phyloP scores from a whole-genome alignment of 2,888 invertebrate species.

The Fragum sueziense region DNA sequence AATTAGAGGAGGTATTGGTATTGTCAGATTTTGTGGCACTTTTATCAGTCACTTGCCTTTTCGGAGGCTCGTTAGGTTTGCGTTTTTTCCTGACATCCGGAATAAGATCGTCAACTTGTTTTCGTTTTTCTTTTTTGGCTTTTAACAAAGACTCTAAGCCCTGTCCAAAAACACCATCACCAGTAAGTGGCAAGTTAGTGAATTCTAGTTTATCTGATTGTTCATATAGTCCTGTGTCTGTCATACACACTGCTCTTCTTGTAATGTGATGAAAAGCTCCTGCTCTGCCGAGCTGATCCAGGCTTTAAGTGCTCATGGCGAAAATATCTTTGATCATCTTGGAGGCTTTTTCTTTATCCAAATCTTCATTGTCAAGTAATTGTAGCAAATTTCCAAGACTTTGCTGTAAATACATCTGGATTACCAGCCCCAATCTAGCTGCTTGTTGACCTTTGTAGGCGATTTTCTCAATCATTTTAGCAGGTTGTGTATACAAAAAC shows the following conservation, averaged over 20 bases:
- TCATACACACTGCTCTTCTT: constrained; percentile 30
- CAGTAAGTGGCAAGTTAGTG: constrained; percentile 36
- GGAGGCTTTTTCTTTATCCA: constrained; percentile 11
- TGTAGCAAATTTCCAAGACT: constrained; percentile 34
- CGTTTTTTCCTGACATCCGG: constrained; percentile 30
- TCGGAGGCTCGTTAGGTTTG: too few species aligned
- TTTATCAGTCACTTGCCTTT: too few species aligned
- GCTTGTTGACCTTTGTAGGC: constrained; percentile 45
- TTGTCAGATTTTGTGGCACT: too few species aligned
- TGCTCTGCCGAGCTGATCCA: constrained; percentile 44
- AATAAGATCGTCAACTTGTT: constrained; percentile 39
- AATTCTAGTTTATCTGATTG: constrained; percentile 19
- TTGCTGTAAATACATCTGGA: constrained; percentile 37
- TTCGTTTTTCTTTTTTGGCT: constrained; percentile 43
- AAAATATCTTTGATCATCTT: constrained; percentile 42
- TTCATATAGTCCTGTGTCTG: constrained; percentile 31
- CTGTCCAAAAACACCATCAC: constrained; percentile 40
- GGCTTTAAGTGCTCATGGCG: constrained; percentile 43
- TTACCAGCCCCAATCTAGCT: constrained; percentile 32
- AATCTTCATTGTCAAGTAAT: constrained; percentile 5
- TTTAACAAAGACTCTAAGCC: constrained; percentile 29
- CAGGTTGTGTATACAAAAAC: constrained; percentile 33
- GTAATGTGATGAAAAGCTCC: constrained; percentile 44
- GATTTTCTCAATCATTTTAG: constrained; percentile 48
- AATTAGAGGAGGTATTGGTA: too few species aligned